Base-by-base conservation (phyloP, 2,797 vertebrate species). In the Adelosebastes latens region DNA sequence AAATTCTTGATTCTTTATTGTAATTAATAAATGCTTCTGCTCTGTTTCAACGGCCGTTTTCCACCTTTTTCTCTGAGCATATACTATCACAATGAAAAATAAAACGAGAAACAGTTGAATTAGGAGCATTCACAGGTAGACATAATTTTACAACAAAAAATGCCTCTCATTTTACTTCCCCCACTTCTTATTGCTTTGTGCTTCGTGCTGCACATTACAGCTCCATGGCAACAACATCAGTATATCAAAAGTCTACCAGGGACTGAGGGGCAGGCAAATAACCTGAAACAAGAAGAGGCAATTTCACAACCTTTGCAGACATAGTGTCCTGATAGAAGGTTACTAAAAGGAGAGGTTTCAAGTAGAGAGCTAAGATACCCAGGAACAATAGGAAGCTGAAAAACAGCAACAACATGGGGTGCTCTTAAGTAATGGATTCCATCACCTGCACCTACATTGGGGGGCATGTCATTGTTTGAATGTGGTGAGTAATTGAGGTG, bases 381-480 rank as follows among this genome's bases (percentile, higher is more conserved):
- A 39, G 27, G 27, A 64, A 80, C 71, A 80, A 84, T 13, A 56
- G 59, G 9, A 39, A 64, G 74, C 14, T 3, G 5, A 81, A 75
- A 75, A 70, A 65, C 10, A 58, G 24, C 12, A 77, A 78, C 29
- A 76, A 67, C 62, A 52, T 8, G 1, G 24, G n/a, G 68, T 55
- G 6, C 22, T 77, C 60, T 77, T 87, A 73, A 83, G 83, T 78
- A 79, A 89, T 81, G 53, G 86, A 79, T 84, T 88, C 74, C 79
- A 85, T 88, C 84, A 81, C 69, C 36, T 2, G 20, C 42, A 65
- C 18, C 18, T 64, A 16, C 53, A 66, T 10, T 72, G n/a, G 67
- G 67, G 63, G 76, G 79, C 49, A 67, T 69, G 75, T 52, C 67
- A 49, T 75, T 77, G 39, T 83, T 83, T 85, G 55, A 73, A 66